Percentiles rank a stretch among this genome's conserved stretches.
Evolutionary conservation across 1,140 invertebrate genomes (phyloP).

Genomic region (Proales similis): DNA sequence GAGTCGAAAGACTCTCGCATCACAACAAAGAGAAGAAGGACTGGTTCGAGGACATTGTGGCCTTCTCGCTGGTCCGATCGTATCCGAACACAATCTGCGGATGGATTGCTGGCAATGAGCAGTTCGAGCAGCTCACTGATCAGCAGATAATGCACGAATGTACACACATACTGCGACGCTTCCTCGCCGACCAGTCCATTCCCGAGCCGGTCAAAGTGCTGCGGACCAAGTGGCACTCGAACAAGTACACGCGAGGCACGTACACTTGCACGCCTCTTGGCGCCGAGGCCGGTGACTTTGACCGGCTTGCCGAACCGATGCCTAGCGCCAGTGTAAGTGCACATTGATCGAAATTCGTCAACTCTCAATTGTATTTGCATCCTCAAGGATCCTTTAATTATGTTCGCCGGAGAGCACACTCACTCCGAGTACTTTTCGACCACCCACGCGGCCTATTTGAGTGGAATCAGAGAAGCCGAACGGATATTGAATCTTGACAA

Average conservation of each 20-base stretch:
- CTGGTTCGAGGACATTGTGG: slow-evolving; percentile 22
- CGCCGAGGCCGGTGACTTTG: slow-evolving; percentile 14
- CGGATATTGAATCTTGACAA: slow-evolving; percentile 43
- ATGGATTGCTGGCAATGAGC: slow-evolving; percentile 33
- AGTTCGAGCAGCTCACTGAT: slow-evolving; percentile 27
- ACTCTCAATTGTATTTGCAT: too few species aligned
- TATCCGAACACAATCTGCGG: slow-evolving; percentile 24
- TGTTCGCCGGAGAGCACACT: slow-evolving; percentile 88
- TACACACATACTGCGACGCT: slow-evolving; percentile 6
- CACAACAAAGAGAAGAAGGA: slow-evolving; percentile 21
- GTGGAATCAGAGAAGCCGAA: slow-evolving; percentile 74
- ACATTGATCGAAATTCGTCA: too few species aligned
- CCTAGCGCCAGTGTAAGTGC: too few species aligned
- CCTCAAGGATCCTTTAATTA: slow-evolving; percentile 60
- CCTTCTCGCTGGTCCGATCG: slow-evolving; percentile 11
- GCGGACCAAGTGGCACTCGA: slow-evolving; percentile 11
- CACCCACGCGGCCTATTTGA: slow-evolving; percentile 82
- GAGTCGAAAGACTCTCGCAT: slow-evolving; percentile 23
- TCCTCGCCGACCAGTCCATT: slow-evolving; percentile 8
- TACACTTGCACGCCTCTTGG: slow-evolving; percentile 39
- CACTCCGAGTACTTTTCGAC: slow-evolving; percentile 87
- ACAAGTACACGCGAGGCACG: slow-evolving; percentile 21
- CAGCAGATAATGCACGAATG: not conserved
- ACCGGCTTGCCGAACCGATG: slow-evolving; percentile 8
- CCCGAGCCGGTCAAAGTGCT: slow-evolving; percentile 14